Base-by-base conservation (phyloP, 2,888 invertebrate species). In the Tenthredo amoena region DNA sequence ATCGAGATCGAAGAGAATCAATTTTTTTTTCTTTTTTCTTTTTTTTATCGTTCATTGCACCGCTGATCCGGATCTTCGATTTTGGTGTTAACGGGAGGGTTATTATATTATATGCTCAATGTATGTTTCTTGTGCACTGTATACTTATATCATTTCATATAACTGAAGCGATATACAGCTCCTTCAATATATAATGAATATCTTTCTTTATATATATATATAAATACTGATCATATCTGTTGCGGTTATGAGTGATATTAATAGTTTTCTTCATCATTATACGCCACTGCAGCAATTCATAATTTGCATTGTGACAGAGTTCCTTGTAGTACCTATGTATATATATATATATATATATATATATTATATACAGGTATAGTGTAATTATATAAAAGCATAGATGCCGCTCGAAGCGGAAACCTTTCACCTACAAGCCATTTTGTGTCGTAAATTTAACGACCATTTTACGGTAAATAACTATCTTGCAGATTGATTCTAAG, bases 391-490 rank as follows among this genome's bases (percentile, higher is more conserved):
- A 62, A 62, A 62, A 62, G 5, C 40, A 72, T 34, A 37, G 72
- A 72, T 72, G 72, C 18, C n/a, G 72, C 26, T 76, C 55, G 77
- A 55, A 77, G 55, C 77, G 50, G 77, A 77, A 55, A 77, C 77
- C 77, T 77, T 77, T 77, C 77, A 77, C 77, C 72, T 74, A 74
- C 50, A 77, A 10, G 55, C 77, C 50, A 77, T 77, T 50, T 77
- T 77, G 55, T 77, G 55, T 55, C 50, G 77, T 40, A 55, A 77
- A 77, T 50, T 77, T 77, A 77, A 77, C 55, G 47, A 50, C 50
- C 50, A 55, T 77, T 50, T 77, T 34, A 77, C 47, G 3, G 26
- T 76, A 76, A 47, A 76, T 43, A 37, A 72, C 7, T 34, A n/a
- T 37, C 15, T 37, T 74, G n/a, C 12, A n/a, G 21, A 40, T 47